These are phyloP conservation scores for Sciurus carolinensis DNA, from an alignment of 2,797 vertebrate genomes.

Conservation along the genomic window DNA sequence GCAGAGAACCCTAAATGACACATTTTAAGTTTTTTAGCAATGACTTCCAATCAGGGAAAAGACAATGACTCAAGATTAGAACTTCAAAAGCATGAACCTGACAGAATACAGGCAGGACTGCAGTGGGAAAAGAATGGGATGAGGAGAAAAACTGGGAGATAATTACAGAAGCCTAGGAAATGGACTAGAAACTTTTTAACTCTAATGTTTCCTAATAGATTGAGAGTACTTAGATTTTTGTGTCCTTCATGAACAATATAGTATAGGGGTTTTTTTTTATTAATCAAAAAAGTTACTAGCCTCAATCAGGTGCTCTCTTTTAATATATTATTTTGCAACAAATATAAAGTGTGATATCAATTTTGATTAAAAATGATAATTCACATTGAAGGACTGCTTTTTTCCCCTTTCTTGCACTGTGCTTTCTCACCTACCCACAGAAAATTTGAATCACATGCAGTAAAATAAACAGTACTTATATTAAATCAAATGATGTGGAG, in stretches of 20 bases:
- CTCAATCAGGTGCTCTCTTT: background rate
- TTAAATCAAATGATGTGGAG: background rate
- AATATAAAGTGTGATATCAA: background rate
- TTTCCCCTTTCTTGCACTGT: background rate
- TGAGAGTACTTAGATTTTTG: background rate
- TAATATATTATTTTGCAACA: background rate
- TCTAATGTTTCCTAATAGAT: background rate
- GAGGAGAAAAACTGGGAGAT: background rate
- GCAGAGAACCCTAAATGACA: background rate
- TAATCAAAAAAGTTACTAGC: background rate
- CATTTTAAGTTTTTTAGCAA: conserved; percentile 44
- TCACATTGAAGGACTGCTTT: background rate
- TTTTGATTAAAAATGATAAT: background rate
- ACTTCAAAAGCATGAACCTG: background rate
- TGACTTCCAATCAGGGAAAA: background rate
- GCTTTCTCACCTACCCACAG: background rate
- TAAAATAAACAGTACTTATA: background rate
- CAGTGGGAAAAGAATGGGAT: background rate
- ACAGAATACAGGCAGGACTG: background rate
- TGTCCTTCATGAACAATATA: background rate
- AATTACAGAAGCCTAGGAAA: background rate
- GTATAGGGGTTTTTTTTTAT: background rate
- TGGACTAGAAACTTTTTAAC: background rate
- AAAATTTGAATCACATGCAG: background rate
- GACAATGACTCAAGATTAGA: background rate